A percentile compares a stretch with the other conserved stretches of the same genome.
Conservation (phyloP, 2,797 vertebrate species). For the Ispidina lecontei region DNA sequence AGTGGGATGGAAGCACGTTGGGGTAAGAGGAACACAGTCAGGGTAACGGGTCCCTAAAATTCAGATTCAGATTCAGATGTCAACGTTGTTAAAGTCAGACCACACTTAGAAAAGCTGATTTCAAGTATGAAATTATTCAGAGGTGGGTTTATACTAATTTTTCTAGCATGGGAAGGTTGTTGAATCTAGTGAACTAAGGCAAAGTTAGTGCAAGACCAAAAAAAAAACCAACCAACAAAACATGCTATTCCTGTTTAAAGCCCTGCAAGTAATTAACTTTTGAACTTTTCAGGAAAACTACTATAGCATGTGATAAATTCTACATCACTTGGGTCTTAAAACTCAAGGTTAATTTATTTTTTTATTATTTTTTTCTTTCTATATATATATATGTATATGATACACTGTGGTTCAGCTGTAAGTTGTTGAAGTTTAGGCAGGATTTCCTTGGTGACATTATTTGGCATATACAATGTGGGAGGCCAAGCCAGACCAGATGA, state of each 20-base stretch:
- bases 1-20: background rate
- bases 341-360: background rate
- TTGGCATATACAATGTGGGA: background rate
- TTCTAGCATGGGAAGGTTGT: background rate
- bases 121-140: background rate
- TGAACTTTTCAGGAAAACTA: background rate
- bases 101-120: background rate
- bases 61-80: background rate
- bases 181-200: background rate
- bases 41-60: background rate
- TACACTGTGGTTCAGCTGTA: background rate
- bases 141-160: background rate
- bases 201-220: background rate
- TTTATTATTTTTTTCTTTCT: no score
- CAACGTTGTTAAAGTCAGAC: background rate
- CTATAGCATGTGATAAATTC: background rate
- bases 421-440: background rate
- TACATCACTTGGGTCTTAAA: background rate
- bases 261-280: background rate
- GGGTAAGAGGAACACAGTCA: background rate
- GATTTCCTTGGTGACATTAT: slow-evolving; percentile 11
- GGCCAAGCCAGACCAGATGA: background rate
- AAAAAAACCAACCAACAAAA: background rate
- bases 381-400: background rate
- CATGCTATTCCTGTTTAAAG: background rate